Base-by-base conservation (phyloP, 2,797 vertebrate species). In the Ctenochaetus hawaiiensis region DNA sequence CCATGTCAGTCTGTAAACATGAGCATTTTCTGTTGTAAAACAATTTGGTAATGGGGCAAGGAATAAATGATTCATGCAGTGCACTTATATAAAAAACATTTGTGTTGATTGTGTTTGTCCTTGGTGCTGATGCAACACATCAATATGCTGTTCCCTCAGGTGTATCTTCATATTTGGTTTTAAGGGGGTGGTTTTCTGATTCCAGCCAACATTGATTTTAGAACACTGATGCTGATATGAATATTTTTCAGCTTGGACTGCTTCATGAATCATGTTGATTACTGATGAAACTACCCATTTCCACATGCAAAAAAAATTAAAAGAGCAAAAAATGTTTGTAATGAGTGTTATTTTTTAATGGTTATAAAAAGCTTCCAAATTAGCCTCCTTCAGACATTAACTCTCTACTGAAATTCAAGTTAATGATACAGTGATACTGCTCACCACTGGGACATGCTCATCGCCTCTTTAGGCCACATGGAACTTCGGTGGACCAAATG, bases 401-500 rank as follows among this genome's bases (percentile, higher is more conserved):
- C 26, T 37, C 58, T 48, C 13, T 8, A 43, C 48, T 67, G 45
- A 61, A 70, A 61, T 45, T 49, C 22, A 11, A 17, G n/a, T 67
- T 76, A 68, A 83, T 75, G 57, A 71, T n/a, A n/a, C 44, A 22
- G 1, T 23, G 39, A 22, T 16, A 18, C 45, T 22, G 57, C 26
- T 6, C 52, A 44, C 57, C 52, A 45, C 52, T 45, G 67, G 26
- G 49, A 78, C 39, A 41, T n/a, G 17, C 30, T 74, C 62, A 20
- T 16, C 48, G 56, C 49, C 23, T 11, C 53, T 61, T 69, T n/a
- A 54, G 34, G 70, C 52, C 63, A 61, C 37, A 66, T 61, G 48
- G 48, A 72, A 17, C 54, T 26, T 26, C 47, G 56, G 43, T 7
- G 8, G 37, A 72, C 56, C 72, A 65, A 54, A 81, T 82, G 79